phyloP scores from a whole-genome alignment of 2,113 vertebrate genomes.

The Arvicanthis niloticus region DNA sequence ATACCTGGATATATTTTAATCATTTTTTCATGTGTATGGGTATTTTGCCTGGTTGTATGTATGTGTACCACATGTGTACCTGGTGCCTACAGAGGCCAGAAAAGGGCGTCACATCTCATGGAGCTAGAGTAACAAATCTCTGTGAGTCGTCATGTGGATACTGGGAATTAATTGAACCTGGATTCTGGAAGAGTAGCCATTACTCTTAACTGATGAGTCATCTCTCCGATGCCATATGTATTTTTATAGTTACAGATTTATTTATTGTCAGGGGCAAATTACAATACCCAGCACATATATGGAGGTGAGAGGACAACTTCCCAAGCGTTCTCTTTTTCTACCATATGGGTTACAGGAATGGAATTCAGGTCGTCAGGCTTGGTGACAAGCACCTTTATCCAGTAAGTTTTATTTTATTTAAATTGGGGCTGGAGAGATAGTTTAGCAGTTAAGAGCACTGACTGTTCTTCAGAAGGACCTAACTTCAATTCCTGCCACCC shows the following conservation, averaged over 20 bases:
- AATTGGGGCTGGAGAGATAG: not conserved
- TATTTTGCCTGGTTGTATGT: not conserved
- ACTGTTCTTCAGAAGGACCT: not conserved
- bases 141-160: not conserved
- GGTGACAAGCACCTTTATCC: not conserved
- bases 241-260: not conserved
- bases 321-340: not conserved
- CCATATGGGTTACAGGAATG: not conserved
- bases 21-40: not conserved
- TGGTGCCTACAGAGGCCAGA: not conserved
- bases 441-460: not conserved
- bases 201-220: not conserved
- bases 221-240: not conserved
- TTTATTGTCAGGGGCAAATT: not conserved
- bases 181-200: not conserved
- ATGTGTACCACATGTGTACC: too few relatives aligned
- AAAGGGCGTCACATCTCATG: not conserved
- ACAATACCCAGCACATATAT: not conserved
- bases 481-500: not conserved
- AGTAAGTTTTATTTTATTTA: not conserved
- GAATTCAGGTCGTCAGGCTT: not conserved
- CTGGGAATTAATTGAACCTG: not conserved
- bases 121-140: not conserved
- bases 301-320: not conserved
- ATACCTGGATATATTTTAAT: not conserved